Conservation (phyloP, 2,888 invertebrate genomes). For the Tenodera sinensis region DNA sequence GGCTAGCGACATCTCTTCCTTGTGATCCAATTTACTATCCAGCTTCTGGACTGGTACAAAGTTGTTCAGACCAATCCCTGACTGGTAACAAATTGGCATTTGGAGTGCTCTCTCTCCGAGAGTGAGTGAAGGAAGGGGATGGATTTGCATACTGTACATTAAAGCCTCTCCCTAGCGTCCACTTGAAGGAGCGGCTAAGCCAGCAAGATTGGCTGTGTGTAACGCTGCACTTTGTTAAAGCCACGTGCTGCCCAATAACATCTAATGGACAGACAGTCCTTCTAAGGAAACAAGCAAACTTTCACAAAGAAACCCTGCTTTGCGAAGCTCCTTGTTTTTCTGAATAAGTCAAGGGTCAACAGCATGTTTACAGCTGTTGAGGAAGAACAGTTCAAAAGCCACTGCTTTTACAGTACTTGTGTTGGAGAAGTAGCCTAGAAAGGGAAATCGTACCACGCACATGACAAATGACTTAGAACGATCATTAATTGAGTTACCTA, state of each 20-base stretch:
- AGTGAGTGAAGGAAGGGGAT: background rate
- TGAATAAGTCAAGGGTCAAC: background rate
- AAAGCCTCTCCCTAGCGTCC: background rate
- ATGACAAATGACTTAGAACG: too few relatives aligned
- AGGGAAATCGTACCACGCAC: too few relatives aligned
- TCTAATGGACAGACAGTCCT: background rate
- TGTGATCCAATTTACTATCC: background rate
- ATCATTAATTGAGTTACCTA: too few relatives aligned
- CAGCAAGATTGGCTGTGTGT: background rate
- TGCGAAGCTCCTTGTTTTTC: background rate
- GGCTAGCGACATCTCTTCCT: background rate
- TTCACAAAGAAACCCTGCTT: background rate
- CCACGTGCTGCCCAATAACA: background rate
- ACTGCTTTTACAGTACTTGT: too few relatives aligned
- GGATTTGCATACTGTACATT: background rate
- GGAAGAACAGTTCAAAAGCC: background rate
- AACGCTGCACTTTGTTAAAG: background rate
- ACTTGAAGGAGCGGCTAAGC: background rate
- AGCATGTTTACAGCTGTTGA: background rate
- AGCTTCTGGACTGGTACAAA: background rate
- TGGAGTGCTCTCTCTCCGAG: background rate
- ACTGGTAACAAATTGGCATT: background rate
- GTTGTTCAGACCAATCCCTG: background rate
- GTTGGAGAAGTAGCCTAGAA: too few relatives aligned
- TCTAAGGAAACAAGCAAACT: background rate